Evolutionary conservation across 2,113 vertebrate genomes (phyloP).

Genomic region (Cyprinus carpio): DNA sequence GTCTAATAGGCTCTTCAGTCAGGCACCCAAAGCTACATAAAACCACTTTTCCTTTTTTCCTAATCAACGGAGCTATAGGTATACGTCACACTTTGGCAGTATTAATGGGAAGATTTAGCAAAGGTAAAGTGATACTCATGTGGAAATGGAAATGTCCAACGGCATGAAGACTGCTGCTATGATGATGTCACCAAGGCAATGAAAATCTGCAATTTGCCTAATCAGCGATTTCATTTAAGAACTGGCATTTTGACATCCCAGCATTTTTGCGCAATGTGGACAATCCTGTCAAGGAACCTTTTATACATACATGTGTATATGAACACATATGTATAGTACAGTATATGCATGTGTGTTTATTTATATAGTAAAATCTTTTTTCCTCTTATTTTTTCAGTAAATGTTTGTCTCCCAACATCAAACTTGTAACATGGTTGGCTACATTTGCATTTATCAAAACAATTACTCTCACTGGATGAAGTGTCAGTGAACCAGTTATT

Average conservation of each 20-base stretch:
- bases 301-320: neutral
- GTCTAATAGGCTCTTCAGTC: constrained; percentile 50
- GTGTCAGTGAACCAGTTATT: neutral
- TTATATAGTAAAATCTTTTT: too few relatives aligned
- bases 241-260: neutral
- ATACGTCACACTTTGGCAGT: constrained; percentile 23
- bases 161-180: neutral
- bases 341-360: neutral
- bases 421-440: neutral
- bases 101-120: constrained; percentile 8
- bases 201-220: constrained; percentile 45
- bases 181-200: constrained; percentile 16
- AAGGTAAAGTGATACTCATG: constrained; percentile 29
- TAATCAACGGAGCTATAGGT: constrained; percentile 48
- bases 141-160: neutral
- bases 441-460: neutral
- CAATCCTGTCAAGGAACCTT: neutral
- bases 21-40: constrained; percentile 46
- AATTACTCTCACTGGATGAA: neutral
- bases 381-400: too few relatives aligned
- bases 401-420: neutral
- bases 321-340: too few relatives aligned
- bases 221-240: constrained; percentile 2
- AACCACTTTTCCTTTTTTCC: constrained; percentile 47
- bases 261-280: neutral